phyloP scores from a whole-genome alignment of 2,797 vertebrate species.

The Nasua narica region DNA sequence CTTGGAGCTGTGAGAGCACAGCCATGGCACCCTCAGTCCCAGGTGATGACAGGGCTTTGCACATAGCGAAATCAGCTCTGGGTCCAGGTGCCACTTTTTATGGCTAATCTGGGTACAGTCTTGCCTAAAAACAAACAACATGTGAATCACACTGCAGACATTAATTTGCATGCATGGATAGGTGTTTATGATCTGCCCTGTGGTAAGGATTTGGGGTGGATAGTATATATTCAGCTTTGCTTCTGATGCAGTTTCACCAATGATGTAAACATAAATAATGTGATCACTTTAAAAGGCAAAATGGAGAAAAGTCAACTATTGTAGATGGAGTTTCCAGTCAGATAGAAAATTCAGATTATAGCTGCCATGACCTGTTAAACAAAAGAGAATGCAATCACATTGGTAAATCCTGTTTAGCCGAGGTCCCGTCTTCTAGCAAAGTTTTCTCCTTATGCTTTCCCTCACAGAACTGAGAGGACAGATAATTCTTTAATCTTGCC shows the following conservation, averaged over 20 bases:
- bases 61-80: not conserved
- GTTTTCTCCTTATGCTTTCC: not conserved
- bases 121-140: not conserved
- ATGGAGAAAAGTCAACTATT: not conserved
- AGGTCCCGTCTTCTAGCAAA: not conserved
- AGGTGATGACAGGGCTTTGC: not conserved
- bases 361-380: not conserved
- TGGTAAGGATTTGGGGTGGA: not conserved
- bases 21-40: not conserved
- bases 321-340: not conserved
- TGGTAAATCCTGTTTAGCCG: not conserved
- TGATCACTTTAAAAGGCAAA: not conserved
- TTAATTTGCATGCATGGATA: not conserved
- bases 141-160: not conserved
- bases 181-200: not conserved
- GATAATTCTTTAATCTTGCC: not conserved
- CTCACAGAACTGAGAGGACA: not conserved
- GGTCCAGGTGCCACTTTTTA: not conserved
- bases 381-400: not conserved
- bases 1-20: slow-evolving; percentile 21
- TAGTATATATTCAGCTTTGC: not conserved
- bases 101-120: not conserved
- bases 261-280: not conserved
- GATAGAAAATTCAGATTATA: not conserved
- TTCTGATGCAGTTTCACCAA: not conserved